A percentile compares a stretch with the other conserved stretches of the same genome.
Conservation (phyloP, 2,888 invertebrate genomes). For the Platerodrilus igneus region DNA sequence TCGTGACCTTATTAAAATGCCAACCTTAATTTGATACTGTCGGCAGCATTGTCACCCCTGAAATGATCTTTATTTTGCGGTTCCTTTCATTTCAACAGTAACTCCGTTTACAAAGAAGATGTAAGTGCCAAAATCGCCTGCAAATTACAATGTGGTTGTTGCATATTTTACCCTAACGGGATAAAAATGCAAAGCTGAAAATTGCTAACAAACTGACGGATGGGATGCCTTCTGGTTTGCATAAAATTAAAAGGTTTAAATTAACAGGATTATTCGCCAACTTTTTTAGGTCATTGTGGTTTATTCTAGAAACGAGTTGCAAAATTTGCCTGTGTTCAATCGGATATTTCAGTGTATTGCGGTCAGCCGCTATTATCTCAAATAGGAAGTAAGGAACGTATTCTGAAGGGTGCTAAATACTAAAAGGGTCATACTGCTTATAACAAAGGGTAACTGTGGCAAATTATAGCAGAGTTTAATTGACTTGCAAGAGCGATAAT, state of each 20-base stretch:
- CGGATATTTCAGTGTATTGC: slow-evolving; percentile 10
- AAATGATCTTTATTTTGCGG: slow-evolving; percentile 36
- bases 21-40: slow-evolving; percentile 45
- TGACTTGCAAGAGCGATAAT: slow-evolving; percentile 27
- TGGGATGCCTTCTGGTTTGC: slow-evolving; percentile 15
- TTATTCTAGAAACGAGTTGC: too few relatives aligned
- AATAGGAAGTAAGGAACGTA: slow-evolving; percentile 13
- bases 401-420: slow-evolving; percentile 18
- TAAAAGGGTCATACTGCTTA: slow-evolving; percentile 18
- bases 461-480: slow-evolving; percentile 28
- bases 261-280: too few relatives aligned
- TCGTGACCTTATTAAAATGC: slow-evolving; percentile 44
- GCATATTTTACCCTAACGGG: slow-evolving; percentile 33
- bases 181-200: slow-evolving; percentile 38
- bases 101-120: slow-evolving; percentile 8
- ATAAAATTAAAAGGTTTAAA: slow-evolving; percentile 20
- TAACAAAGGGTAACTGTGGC: slow-evolving; percentile 23
- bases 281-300: too few relatives aligned
- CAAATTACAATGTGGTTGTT: slow-evolving; percentile 13
- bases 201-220: slow-evolving; percentile 27
- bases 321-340: too few relatives aligned
- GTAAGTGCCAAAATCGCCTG: slow-evolving; percentile 15
- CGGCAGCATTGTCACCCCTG: slow-evolving; percentile 35
- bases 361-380: slow-evolving; percentile 12
- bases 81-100: slow-evolving; percentile 37